A percentile compares a stretch with the other conserved stretches of the same genome.
Evolutionary conservation across 2,888 invertebrate species (phyloP).

Genomic region (Diploptera punctata): DNA sequence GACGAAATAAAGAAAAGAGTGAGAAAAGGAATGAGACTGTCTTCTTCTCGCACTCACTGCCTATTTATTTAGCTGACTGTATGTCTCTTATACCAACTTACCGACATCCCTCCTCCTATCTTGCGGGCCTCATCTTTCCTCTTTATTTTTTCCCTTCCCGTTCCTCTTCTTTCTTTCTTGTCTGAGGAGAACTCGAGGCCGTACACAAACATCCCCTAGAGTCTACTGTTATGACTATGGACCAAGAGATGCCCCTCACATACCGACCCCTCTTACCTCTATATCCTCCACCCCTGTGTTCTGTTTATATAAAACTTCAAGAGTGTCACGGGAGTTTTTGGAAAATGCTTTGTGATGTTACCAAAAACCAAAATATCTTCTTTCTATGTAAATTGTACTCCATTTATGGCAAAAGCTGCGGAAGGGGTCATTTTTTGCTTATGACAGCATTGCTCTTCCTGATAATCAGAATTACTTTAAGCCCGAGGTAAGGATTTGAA

Average conservation of each 20-base stretch:
- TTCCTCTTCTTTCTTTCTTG: slow-evolving; percentile 13
- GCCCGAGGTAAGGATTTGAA: too few relatives aligned
- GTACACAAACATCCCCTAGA: slow-evolving; percentile 29
- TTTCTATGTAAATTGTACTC: slow-evolving; percentile 13
- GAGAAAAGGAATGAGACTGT: slow-evolving; percentile 3
- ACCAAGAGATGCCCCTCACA: slow-evolving; percentile 7
- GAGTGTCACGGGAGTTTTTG: slow-evolving; percentile 20
- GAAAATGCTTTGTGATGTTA: slow-evolving; percentile 12
- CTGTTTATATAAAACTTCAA: slow-evolving; percentile 20
- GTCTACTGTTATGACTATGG: slow-evolving; percentile 17
- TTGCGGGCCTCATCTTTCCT: not conserved
- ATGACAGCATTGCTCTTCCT: too few relatives aligned
- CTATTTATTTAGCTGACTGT: slow-evolving; percentile 30
- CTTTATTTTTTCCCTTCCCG: slow-evolving; percentile 8
- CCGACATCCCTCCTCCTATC: not conserved
- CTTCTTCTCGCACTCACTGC: slow-evolving; percentile 14
- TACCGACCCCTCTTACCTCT: not conserved
- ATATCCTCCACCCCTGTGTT: slow-evolving; percentile 2
- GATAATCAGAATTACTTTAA: too few relatives aligned
- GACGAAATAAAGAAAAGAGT: not conserved
- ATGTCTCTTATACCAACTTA: slow-evolving; percentile 28
- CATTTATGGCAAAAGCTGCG: slow-evolving; percentile 22
- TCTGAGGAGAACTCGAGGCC: not conserved
- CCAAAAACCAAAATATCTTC: slow-evolving; percentile 4
- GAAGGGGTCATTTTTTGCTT: too few relatives aligned